Conservation (phyloP, 2,113 vertebrate species). For the Neofelis nebulosa region DNA sequence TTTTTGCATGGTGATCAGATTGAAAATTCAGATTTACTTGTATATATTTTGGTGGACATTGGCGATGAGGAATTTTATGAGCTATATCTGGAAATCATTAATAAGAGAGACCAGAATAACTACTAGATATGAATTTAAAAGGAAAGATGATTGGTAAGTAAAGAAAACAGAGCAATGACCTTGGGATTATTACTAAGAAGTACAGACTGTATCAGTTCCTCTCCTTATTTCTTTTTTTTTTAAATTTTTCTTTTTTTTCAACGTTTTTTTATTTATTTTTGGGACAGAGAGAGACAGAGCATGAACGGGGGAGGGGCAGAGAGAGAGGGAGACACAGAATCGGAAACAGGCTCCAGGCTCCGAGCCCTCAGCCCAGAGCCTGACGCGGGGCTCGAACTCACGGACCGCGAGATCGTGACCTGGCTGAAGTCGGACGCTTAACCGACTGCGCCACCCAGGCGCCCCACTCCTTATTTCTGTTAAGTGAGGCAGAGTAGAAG, state of each 20-base stretch:
- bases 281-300: no score
- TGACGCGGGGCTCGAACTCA: no score
- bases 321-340: no score
- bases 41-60: background rate
- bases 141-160: background rate
- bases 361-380: no score
- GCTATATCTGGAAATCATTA: background rate
- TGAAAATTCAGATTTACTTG: background rate
- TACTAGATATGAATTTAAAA: background rate
- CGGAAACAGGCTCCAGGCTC: no score
- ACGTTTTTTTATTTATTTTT: no score
- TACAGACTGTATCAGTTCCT: background rate
- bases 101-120: background rate
- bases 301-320: no score
- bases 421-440: no score
- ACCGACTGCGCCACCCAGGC: no score
- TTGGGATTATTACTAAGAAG: background rate
- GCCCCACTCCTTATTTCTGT: background rate
- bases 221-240: background rate
- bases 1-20: background rate
- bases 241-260: no score
- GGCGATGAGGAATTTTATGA: background rate
- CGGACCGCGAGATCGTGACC: no score
- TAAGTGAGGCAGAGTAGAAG: background rate
- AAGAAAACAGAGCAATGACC: background rate